Evolutionary conservation across 1,140 invertebrate species (phyloP).

Genomic region (Bombus affinis): DNA sequence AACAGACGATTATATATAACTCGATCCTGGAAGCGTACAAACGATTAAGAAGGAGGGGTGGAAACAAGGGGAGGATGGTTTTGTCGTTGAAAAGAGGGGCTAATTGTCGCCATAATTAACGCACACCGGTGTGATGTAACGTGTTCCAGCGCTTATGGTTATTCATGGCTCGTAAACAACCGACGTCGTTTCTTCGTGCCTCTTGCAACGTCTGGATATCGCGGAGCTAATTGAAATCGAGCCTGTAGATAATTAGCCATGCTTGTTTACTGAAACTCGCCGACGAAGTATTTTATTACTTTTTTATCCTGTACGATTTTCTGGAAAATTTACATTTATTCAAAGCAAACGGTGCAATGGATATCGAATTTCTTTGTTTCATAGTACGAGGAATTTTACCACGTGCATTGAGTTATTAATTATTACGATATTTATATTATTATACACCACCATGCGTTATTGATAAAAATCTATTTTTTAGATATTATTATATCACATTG

Average conservation of each 20-base stretch:
- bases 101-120: conserved; percentile 62
- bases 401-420: not conserved
- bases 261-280: conserved; percentile 19
- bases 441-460: too few species aligned
- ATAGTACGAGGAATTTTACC: not conserved
- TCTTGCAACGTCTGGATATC: not conserved
- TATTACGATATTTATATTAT: not conserved
- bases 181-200: conserved; percentile 2
- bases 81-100: conserved; percentile 30
- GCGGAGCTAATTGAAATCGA: conserved; percentile 47
- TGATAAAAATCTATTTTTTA: too few species aligned
- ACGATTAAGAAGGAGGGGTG: not conserved
- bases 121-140: conserved; percentile 48
- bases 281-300: not conserved
- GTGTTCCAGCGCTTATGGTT: conserved; percentile 54
- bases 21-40: not conserved
- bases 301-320: not conserved
- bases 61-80: too few species aligned
- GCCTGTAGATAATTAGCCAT: conserved; percentile 48
- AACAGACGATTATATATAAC: conserved; percentile 24
- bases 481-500: too few species aligned
- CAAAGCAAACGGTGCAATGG: not conserved
- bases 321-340: not conserved
- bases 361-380: not conserved
- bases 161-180: conserved; percentile 65